Evolutionary conservation across 2,888 invertebrate species (phyloP).

Genomic region (Cephus sareptanus): DNA sequence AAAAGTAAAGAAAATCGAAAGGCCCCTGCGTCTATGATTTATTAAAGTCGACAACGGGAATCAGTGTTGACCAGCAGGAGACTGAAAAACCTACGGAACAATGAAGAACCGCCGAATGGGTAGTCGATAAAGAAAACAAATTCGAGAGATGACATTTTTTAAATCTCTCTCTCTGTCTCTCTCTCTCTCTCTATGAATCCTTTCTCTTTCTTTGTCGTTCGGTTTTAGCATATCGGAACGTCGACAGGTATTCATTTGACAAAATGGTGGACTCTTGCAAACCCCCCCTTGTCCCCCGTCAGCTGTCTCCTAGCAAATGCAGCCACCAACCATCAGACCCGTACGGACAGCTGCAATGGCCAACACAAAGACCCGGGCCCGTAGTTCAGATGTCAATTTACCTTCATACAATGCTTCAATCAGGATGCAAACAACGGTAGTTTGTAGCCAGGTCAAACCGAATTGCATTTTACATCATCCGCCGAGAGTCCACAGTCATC

Average conservation of each 20-base stretch:
- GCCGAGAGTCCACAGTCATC: not conserved
- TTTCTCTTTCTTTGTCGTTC: not conserved
- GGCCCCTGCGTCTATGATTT: not conserved
- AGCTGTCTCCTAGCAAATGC: not conserved
- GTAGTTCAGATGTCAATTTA: slow-evolving; percentile 59
- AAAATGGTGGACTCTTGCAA: not conserved
- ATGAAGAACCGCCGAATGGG: not conserved
- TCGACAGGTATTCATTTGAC: not conserved
- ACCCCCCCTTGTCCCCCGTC: not conserved
- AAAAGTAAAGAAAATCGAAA: not conserved
- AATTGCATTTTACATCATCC: slow-evolving; percentile 54
- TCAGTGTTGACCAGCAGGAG: not conserved
- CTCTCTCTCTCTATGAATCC: slow-evolving; percentile 11
- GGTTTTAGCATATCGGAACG: not conserved
- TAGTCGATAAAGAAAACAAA: not conserved
- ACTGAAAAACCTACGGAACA: not conserved
- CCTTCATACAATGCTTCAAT: slow-evolving; percentile 60
- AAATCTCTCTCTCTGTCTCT: not conserved
- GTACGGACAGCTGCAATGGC: not conserved
- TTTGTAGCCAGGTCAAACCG: slow-evolving; percentile 39
- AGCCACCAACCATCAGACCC: not conserved
- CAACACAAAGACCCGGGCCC: slow-evolving; percentile 19
- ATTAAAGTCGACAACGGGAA: not conserved
- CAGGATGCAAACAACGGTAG: slow-evolving; percentile 59
- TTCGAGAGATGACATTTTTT: not conserved